Evolutionary conservation across 2,797 vertebrate genomes (phyloP), one percentile per base, ranked within the genome.

Genomic region (Melanotaenia maccullochi): DNA sequence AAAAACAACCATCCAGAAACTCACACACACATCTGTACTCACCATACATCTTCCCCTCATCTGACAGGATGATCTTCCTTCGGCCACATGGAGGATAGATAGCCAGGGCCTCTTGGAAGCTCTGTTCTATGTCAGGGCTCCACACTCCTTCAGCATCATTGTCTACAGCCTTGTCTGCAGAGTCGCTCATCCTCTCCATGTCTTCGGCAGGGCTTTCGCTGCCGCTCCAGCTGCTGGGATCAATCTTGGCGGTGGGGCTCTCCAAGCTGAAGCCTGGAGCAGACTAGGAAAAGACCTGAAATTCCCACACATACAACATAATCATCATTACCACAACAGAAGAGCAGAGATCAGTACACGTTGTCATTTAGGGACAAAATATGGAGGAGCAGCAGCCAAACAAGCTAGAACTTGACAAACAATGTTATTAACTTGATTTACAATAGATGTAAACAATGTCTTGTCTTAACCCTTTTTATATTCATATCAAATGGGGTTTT

Each of bases 41-140:
- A 99, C 98, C 98, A 94, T 99, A 99, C 98, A 99, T 99, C 95
- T 99, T 99, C 89, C 98, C 98, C 94, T 99, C 98, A 68, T 99
- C 98, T 33, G 98, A 99, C 79, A 99, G 95, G 93, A 99, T 99
- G 94, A 99, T 99, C 95, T 99, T 99, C 92, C 98, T 95, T 88
- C 98, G 96, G 72, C 98, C 98, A 89, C 98, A 99, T 0, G 98
- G 98, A 60, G 98, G 98, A 91, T 99, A 99, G 91, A 99, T 99
- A 85, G 98, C 98, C 90, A 99, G 93, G 63, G 98, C 98, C 92
- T 99, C 98, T 93, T 99, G 98, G 92, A 99, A 99, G 95, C 98
- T 99, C 96, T 99, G 98, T 79, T 99, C 98, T 73, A 99, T 99
- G 93, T 99, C 98, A 70, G 98, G 97, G 82, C 97, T 99, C 98